These are phyloP conservation scores for Oxygymnocypris stewartii DNA, from an alignment of 2,113 vertebrate species.

Conservation along the genomic window DNA sequence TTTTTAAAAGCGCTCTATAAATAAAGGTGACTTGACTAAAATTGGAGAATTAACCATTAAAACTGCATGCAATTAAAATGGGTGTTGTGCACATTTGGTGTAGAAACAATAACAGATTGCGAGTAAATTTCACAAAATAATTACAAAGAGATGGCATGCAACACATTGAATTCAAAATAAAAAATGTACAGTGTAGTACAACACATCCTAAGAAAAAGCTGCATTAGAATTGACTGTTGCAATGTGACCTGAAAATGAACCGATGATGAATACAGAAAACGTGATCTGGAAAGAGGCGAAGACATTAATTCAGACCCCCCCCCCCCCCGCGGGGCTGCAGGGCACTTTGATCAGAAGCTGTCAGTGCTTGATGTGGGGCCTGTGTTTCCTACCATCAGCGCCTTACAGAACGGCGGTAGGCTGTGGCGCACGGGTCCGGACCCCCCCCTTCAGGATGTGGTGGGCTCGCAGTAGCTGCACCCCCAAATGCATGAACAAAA, in stretches of 20 bases:
- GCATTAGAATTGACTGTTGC: not conserved
- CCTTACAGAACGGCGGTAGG: conserved; percentile 42
- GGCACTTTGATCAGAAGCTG: conserved; percentile 56
- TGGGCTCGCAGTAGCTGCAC: conserved; percentile 44
- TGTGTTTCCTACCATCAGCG: conserved; percentile 46
- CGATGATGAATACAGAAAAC: not conserved
- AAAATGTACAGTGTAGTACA: no score
- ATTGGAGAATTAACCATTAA: not conserved
- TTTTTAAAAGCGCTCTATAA: no score
- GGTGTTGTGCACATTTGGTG: not conserved
- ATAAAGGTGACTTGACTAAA: no score
- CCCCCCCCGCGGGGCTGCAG: conserved; percentile 18
- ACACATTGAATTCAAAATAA: no score
- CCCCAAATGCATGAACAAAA: not conserved
- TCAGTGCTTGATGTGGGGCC: conserved; percentile 57
- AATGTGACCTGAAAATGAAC: conserved; percentile 30
- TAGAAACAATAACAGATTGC: no score
- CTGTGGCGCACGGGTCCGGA: conserved; percentile 30
- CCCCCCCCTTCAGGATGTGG: conserved; percentile 50
- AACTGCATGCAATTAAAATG: not conserved
- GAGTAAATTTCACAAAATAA: no score
- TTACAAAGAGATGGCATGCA: no score
- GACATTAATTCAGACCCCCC: conserved; percentile 39
- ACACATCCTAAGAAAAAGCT: not conserved
- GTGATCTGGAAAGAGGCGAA: not conserved